Conservation (phyloP, 2,888 invertebrate species). For the Disparrhopalites patrizii region DNA sequence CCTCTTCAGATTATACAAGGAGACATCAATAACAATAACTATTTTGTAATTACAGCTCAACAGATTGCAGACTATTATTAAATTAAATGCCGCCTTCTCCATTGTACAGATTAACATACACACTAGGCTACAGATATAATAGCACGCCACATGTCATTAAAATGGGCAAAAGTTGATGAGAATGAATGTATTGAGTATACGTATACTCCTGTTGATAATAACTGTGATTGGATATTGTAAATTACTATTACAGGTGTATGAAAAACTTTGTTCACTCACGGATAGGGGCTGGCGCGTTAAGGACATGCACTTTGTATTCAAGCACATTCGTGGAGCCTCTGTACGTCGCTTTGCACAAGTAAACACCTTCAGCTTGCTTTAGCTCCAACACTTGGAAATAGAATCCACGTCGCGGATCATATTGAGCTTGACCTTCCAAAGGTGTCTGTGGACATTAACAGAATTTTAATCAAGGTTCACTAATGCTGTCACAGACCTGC, state of each 20-base stretch:
- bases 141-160: too few relatives aligned
- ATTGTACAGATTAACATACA: too few relatives aligned
- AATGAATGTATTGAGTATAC: background rate
- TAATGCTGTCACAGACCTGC: background rate
- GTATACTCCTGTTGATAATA: background rate
- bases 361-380: slow-evolving; percentile 7
- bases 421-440: slow-evolving; percentile 9
- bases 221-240: too few relatives aligned
- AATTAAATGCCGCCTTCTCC: too few relatives aligned
- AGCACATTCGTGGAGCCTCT: slow-evolving; percentile 20
- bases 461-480: background rate
- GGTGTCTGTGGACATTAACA: slow-evolving; percentile 3
- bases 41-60: background rate
- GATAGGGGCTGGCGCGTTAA: background rate
- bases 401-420: slow-evolving; percentile 23
- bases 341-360: slow-evolving; percentile 15
- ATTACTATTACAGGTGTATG: too few relatives aligned
- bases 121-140: too few relatives aligned
- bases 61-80: background rate
- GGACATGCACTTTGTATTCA: slow-evolving; percentile 10
- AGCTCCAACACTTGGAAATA: slow-evolving; percentile 5
- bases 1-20: background rate
- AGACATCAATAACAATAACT: too few relatives aligned
- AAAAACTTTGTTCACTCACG: background rate
- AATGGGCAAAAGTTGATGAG: too few relatives aligned